Conservation (phyloP, 2,113 vertebrate genomes). For the Colossoma macropomum region DNA sequence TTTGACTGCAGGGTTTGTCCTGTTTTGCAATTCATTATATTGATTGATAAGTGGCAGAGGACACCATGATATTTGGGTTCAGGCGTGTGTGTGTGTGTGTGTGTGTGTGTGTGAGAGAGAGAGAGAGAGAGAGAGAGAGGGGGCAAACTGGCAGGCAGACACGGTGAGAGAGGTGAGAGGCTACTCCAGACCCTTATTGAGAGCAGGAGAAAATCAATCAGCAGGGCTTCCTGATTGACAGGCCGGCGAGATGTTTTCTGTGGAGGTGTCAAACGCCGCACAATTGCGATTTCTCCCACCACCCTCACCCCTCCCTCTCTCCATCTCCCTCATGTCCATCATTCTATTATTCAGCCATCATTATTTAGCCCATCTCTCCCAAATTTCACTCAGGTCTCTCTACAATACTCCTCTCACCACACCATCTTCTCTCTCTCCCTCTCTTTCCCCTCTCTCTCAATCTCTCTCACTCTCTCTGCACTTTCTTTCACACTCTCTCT, state of each 20-base stretch:
- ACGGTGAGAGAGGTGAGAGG: slow-evolving; percentile 59
- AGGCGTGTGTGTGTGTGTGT: neutral
- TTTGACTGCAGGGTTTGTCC: slow-evolving; percentile 25
- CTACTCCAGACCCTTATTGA: slow-evolving; percentile 76
- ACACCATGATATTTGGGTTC: slow-evolving; percentile 40
- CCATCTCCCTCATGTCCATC: slow-evolving; percentile 69
- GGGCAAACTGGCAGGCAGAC: slow-evolving; percentile 59
- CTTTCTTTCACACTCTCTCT: slow-evolving; percentile 10
- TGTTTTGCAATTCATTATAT: slow-evolving; percentile 35
- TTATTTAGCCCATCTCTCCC: slow-evolving; percentile 71
- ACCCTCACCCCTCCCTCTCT: slow-evolving; percentile 43
- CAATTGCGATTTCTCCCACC: slow-evolving; percentile 70
- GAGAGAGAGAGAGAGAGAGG: neutral
- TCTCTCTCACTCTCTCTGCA: slow-evolving; percentile 38
- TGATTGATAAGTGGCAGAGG: slow-evolving; percentile 45
- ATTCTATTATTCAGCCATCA: slow-evolving; percentile 74
- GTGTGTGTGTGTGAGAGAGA: neutral
- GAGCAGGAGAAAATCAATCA: slow-evolving; percentile 80
- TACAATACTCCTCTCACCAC: slow-evolving; percentile 58
- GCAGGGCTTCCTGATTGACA: slow-evolving; percentile 74
- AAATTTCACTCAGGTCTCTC: slow-evolving; percentile 64
- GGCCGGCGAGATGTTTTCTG: slow-evolving; percentile 77
- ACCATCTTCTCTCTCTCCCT: slow-evolving; percentile 63
- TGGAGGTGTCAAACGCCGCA: slow-evolving; percentile 78
- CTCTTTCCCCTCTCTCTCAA: slow-evolving; percentile 64